phyloP scores from a whole-genome alignment of 1,140 invertebrate species.

The Sinonovacula constricta region DNA sequence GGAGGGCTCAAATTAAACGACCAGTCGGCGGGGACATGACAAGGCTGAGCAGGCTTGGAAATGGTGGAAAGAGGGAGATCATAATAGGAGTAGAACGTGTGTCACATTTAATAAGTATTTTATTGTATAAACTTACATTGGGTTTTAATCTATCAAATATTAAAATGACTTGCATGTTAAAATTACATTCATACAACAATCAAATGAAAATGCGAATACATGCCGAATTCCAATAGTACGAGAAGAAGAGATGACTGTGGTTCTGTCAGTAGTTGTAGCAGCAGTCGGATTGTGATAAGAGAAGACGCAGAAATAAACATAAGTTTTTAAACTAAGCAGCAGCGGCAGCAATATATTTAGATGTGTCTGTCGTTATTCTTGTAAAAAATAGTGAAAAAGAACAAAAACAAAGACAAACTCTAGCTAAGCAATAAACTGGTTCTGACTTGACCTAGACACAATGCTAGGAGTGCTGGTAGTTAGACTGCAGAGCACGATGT shows the following conservation, averaged over 20 bases:
- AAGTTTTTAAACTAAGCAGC: too few species aligned
- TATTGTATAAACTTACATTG: neutral
- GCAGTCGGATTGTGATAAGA: too few species aligned
- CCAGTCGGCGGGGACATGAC: too few species aligned
- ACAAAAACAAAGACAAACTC: neutral
- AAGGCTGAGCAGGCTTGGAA: too few species aligned
- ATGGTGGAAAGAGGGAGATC: too few species aligned
- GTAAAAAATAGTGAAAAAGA: too few species aligned
- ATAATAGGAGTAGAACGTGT: neutral
- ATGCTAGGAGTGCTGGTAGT: neutral
- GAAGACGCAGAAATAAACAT: too few species aligned
- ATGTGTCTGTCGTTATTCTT: too few species aligned
- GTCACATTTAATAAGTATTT: neutral
- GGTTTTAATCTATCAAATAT: neutral
- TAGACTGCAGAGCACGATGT: neutral
- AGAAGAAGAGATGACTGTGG: too few species aligned
- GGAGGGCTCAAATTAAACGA: constrained; percentile 42
- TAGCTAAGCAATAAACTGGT: neutral
- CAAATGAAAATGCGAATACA: neutral
- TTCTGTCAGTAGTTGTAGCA: too few species aligned
- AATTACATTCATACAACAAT: neutral
- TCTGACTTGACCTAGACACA: neutral
- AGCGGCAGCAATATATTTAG: too few species aligned
- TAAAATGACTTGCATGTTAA: neutral
- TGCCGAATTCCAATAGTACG: too few species aligned